Base-by-base conservation (phyloP, 1,140 invertebrate species). In the Teleopsis dalmanni region DNA sequence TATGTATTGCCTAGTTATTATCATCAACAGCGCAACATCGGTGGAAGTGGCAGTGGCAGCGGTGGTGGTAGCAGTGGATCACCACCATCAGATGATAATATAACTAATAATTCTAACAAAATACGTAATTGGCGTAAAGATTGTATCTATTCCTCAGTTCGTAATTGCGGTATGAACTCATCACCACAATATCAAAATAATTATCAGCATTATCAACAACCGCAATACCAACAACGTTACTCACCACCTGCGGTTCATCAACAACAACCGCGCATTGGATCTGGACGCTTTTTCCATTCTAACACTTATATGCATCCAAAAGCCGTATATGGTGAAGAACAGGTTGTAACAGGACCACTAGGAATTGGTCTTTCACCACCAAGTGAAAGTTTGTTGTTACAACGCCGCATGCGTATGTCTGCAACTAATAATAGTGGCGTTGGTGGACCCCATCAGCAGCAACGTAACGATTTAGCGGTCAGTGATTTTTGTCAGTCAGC, bases 321-420 rank as follows among this genome's bases (percentile, higher is more conserved):
- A 18, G 35, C 33, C 33, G 22, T 11, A 14, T 10, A 16, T 11
- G 22, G 46, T 10, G 26, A 23, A 7, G 23, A 37, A 14, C 4
- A 10, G 6, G 34, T 11, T 16, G 21, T 22, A 8, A 21, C 4
- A 14, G 25, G 35, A 2, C 34, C 71, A 19, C 62, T 80, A 11
- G 47, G 40, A 44, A 83, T 90, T 47, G 88, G 88, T 33, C 74
- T 95, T 16, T 91, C 88, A 29, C 88, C 89, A 36, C 90, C 91
- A 9, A 82, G 81, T 56, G 85, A 90, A 70, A 92, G 88, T 34
- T 76, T 80, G 23, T 75, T 95, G 48, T 80, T 91, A 72, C 86
- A 88, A 61, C 80, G 91, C 41, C 83, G 90, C 38, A 31, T 54
- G 43, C 48, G 49, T 9, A 21, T 52, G 40, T n/a, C 31, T n/a